Percentiles rank a stretch among this genome's conserved stretches.
phyloP scores from a whole-genome alignment of 2,113 vertebrate genomes.

The Globicephala melas region DNA sequence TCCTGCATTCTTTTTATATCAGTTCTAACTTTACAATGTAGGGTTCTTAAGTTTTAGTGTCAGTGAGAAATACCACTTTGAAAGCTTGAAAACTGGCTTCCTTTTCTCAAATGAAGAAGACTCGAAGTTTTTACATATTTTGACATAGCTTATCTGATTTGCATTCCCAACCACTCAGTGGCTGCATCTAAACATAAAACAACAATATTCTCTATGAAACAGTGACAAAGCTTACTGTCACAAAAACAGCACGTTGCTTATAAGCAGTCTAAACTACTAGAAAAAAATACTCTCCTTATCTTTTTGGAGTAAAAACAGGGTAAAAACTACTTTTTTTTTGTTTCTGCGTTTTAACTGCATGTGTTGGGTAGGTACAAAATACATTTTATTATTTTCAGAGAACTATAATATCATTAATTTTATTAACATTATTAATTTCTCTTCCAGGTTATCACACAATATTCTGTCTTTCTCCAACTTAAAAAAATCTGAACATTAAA shows the following conservation, averaged over 20 bases:
- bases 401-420: not conserved
- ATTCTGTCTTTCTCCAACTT: not conserved
- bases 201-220: constrained; percentile 28
- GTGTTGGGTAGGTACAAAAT: not conserved
- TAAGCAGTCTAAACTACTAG: not conserved
- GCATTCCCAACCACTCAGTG: not conserved
- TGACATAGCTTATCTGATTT: constrained; percentile 33
- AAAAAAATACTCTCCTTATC: not conserved
- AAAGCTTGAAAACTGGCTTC: constrained; percentile 14
- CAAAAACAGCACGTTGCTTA: not conserved
- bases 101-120: not conserved
- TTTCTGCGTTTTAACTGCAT: not conserved
- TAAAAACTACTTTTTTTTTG: not conserved
- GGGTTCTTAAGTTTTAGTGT: constrained; percentile 2
- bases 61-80: constrained; percentile 18
- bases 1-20: not conserved
- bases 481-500: not conserved
- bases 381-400: not conserved
- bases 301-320: not conserved
- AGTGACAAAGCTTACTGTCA: constrained; percentile 17
- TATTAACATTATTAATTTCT: not conserved
- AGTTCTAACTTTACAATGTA: not conserved
- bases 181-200: constrained; percentile 32
- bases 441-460: not conserved
- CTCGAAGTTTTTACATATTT: not conserved